Conservation (phyloP, 1,140 invertebrate genomes). For the Hesperophylax magnus region DNA sequence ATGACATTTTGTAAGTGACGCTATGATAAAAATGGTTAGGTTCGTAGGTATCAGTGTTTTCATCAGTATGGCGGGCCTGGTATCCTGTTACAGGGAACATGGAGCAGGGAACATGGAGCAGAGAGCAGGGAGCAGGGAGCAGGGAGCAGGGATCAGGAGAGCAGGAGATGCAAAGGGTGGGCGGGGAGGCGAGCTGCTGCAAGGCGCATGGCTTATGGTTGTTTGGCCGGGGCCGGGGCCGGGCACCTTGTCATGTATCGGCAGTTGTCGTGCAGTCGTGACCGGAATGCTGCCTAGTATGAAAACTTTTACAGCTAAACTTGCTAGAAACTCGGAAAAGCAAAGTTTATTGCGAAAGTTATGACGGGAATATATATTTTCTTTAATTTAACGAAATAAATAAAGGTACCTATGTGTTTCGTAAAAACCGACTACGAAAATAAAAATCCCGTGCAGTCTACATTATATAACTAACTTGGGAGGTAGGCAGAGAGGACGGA, state of each 20-base stretch:
- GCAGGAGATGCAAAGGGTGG: no score
- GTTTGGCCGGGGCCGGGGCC: neutral
- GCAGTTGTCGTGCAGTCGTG: conserved; percentile 8
- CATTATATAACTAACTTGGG: no score
- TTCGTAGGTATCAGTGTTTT: conserved; percentile 18
- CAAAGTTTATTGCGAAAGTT: no score
- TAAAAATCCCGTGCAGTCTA: no score
- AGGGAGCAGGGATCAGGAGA: neutral
- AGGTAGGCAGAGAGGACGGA: no score
- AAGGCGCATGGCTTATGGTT: no score
- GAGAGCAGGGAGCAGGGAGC: conserved; percentile 9
- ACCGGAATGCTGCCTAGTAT: conserved; percentile 20
- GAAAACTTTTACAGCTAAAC: neutral
- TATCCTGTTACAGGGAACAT: conserved; percentile 23
- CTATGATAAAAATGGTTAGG: conserved; percentile 26
- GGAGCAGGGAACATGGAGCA: no score
- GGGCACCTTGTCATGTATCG: conserved; percentile 7
- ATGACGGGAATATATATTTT: no score
- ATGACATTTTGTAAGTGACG: conserved; percentile 40
- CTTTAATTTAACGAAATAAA: no score
- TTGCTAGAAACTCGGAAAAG: neutral
- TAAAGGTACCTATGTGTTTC: no score
- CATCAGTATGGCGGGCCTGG: neutral
- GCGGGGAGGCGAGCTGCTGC: neutral
- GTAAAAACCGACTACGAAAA: no score